These are phyloP conservation scores for Patiria miniata DNA, from an alignment of 35 echinoderm and acorn worm species.

Conservation along the genomic window DNA sequence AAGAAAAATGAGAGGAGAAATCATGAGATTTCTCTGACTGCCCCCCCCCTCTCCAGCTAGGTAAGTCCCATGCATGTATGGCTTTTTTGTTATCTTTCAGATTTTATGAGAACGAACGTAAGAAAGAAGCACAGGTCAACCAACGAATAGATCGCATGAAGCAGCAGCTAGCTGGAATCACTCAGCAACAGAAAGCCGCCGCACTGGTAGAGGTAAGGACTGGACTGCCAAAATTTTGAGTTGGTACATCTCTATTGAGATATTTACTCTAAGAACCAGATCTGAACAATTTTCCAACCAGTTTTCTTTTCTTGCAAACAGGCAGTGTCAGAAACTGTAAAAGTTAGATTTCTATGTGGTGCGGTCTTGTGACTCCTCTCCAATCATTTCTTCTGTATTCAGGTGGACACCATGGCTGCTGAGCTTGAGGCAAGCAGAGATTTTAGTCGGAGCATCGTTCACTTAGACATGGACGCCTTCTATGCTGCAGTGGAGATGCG, in stretches of 20 bases:
- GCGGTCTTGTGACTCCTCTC: too few relatives aligned
- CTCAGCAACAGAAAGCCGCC: constrained; percentile 50
- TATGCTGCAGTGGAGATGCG: constrained; percentile 97
- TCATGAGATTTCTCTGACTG: too few relatives aligned
- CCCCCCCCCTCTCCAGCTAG: too few relatives aligned
- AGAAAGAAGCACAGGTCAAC: constrained; percentile 79
- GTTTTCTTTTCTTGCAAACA: too few relatives aligned
- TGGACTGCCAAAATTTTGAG: too few relatives aligned
- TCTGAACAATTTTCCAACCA: too few relatives aligned
- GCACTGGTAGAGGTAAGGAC: constrained; percentile 54
- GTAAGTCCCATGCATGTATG: too few relatives aligned
- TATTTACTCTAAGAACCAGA: too few relatives aligned
- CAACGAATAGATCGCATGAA: constrained; percentile 70
- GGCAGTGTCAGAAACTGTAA: too few relatives aligned
- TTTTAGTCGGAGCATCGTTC: constrained; percentile 82
- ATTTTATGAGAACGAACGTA: constrained; percentile 99
- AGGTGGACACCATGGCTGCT: constrained; percentile 68
- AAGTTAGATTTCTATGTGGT: too few relatives aligned
- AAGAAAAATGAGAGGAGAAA: too few relatives aligned
- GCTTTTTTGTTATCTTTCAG: constrained; percentile 29
- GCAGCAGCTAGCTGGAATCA: constrained; percentile 39
- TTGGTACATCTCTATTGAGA: too few relatives aligned
- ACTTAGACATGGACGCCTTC: constrained; percentile 98
- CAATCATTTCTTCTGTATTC: background rate
- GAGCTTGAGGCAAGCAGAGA: constrained; percentile 70